These are phyloP conservation scores for Chionoecetes opilio DNA, from an alignment of 1,140 invertebrate genomes.

Conservation along the genomic window DNA sequence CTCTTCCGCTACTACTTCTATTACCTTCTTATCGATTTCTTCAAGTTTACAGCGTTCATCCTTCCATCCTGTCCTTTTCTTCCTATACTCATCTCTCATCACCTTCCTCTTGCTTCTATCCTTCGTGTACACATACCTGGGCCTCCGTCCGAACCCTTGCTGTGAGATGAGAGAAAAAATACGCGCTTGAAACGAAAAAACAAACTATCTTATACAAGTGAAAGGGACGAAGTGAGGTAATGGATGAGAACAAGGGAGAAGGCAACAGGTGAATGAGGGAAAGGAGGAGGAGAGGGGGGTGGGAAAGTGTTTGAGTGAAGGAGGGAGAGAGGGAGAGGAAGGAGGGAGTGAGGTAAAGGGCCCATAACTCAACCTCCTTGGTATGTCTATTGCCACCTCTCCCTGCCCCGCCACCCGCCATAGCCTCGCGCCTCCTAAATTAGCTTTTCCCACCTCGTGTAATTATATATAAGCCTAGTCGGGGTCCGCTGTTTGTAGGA, in stretches of 20 bases:
- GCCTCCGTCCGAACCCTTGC: not conserved
- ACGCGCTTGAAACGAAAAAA: not conserved
- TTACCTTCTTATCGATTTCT: constrained; percentile 3
- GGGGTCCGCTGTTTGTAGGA: constrained; percentile 15
- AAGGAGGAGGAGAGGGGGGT: not conserved
- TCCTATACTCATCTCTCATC: not conserved
- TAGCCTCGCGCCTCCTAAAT: constrained; percentile 24
- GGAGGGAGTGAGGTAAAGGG: not conserved
- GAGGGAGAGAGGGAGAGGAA: not conserved
- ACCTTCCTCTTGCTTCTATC: not conserved
- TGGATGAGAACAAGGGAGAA: not conserved
- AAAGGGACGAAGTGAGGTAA: not conserved
- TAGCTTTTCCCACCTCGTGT: constrained; percentile 12
- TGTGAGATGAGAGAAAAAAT: not conserved
- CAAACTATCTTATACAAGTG: not conserved
- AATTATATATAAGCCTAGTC: constrained; percentile 30
- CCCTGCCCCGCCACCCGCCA: not conserved
- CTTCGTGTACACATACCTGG: not conserved
- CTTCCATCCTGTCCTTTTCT: not conserved
- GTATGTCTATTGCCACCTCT: not conserved
- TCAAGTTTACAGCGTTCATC: not conserved
- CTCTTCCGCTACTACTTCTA: not conserved
- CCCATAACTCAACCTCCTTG: not conserved
- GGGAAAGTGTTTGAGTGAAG: not conserved
- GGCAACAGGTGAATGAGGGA: not conserved